Evolutionary conservation across 2,113 vertebrate species (phyloP).

Genomic region (Eretmochelys imbricata): DNA sequence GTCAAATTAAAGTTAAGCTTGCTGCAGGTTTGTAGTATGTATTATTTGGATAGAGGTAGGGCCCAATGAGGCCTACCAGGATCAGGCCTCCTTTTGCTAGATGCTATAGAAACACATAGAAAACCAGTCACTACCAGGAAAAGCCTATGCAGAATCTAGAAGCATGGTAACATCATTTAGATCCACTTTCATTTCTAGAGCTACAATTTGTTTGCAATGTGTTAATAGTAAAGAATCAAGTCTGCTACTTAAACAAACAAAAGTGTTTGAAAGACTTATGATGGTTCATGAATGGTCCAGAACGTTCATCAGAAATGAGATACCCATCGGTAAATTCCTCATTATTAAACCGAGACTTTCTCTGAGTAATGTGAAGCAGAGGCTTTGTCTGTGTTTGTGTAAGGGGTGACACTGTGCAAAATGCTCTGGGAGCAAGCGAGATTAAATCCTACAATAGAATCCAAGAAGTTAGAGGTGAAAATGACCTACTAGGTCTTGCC

Average conservation of each 20-base stretch:
- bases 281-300: background rate
- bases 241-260: background rate
- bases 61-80: background rate
- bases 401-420: background rate
- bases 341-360: background rate
- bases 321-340: accelerated
- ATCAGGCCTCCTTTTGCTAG: background rate
- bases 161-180: background rate
- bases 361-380: background rate
- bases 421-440: accelerated
- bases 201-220: background rate
- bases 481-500: background rate
- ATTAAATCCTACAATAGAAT: background rate
- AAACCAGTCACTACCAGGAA: background rate
- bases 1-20: background rate
- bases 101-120: background rate
- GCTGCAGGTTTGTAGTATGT: background rate
- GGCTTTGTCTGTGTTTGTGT: background rate
- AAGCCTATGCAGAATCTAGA: background rate
- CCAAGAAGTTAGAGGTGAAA: background rate
- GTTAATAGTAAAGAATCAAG: background rate
- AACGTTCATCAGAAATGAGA: background rate
- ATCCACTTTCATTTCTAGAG: background rate
- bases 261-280: background rate
- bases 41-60: too few relatives aligned